Evolutionary conservation across 30 jellyfish, hydroid and myxozoan species (phyloP).

Genomic region (Hydractinia symbiolongicarpus): DNA sequence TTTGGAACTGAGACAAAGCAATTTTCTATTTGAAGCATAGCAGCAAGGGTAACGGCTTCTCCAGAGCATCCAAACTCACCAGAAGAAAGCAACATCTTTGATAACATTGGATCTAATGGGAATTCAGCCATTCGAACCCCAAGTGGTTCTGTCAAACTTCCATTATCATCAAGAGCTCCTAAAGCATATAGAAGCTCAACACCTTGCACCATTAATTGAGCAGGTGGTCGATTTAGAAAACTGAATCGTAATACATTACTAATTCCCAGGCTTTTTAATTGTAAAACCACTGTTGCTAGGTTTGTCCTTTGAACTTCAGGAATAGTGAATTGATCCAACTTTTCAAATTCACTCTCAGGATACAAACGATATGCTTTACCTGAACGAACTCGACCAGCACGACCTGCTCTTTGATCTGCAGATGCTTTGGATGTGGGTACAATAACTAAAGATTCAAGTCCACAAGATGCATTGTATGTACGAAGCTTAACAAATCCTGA

Average conservation of each 20-base stretch:
- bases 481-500: slow-evolving; percentile 87
- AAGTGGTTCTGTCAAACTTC: slow-evolving; percentile 81
- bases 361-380: slow-evolving; percentile 85
- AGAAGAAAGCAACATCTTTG: slow-evolving; percentile 82
- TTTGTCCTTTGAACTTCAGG: slow-evolving; percentile 97
- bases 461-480: slow-evolving; percentile 80
- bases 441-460: slow-evolving; percentile 82
- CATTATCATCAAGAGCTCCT: slow-evolving; percentile 71
- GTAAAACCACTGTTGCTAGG: slow-evolving; percentile 76
- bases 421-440: slow-evolving; percentile 93
- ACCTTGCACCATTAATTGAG: slow-evolving; percentile 93
- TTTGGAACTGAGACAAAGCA: slow-evolving; percentile 54
- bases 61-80: slow-evolving; percentile 94
- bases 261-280: slow-evolving; percentile 81
- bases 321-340: slow-evolving; percentile 55
- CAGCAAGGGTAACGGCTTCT: slow-evolving; percentile 92
- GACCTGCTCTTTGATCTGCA: slow-evolving; percentile 93
- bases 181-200: slow-evolving; percentile 87
- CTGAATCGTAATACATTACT: slow-evolving; percentile 74
- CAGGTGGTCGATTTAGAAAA: slow-evolving; percentile 85
- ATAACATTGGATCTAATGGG: slow-evolving; percentile 94
- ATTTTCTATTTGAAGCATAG: slow-evolving; percentile 95
- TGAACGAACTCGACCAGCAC: slow-evolving; percentile 96
- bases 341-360: slow-evolving; percentile 63
- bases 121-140: slow-evolving; percentile 98